phyloP scores from a whole-genome alignment of 2,113 vertebrate species.

The Nothocercus julius region DNA sequence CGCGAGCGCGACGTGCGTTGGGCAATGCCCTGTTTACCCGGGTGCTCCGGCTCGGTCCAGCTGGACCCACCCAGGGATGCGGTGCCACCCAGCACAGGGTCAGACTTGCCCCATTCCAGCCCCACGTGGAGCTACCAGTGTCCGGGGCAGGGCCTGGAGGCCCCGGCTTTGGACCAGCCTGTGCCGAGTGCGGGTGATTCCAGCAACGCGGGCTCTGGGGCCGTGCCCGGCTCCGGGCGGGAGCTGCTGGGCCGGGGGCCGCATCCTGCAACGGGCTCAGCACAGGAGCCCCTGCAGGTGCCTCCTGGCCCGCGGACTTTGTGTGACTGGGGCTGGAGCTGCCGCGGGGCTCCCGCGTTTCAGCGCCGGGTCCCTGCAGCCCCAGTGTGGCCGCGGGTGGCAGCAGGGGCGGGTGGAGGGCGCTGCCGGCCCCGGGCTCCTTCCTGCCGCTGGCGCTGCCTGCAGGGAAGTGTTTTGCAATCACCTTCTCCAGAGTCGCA shows the following conservation, averaged over 20 bases:
- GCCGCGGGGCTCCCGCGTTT: no score
- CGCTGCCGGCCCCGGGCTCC: not conserved
- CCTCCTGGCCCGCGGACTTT: no score
- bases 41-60: fast-evolving
- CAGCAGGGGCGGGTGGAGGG: not conserved
- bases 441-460: constrained; percentile 40
- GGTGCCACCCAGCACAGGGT: not conserved
- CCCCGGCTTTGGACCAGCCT: no score
- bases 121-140: no score
- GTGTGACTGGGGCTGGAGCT: fast-evolving
- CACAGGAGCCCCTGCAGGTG: no score
- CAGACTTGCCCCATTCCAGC: fast-evolving
- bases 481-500: constrained; percentile 62
- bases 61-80: fast-evolving
- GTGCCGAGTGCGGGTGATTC: not conserved
- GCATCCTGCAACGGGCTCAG: no score
- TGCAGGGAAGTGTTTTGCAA: constrained; percentile 74
- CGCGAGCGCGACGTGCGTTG: not conserved
- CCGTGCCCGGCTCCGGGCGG: fast-evolving
- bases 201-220: fast-evolving
- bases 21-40: constrained; percentile 34
- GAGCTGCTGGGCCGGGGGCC: no score
- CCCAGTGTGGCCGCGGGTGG: fast-evolving
- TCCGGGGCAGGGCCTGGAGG: no score
- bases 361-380: not conserved